A percentile compares a stretch with the other conserved stretches of the same genome.
These are phyloP conservation scores for Drosophila formosana DNA, from an alignment of 2,888 invertebrate genomes.

Conservation along the genomic window DNA sequence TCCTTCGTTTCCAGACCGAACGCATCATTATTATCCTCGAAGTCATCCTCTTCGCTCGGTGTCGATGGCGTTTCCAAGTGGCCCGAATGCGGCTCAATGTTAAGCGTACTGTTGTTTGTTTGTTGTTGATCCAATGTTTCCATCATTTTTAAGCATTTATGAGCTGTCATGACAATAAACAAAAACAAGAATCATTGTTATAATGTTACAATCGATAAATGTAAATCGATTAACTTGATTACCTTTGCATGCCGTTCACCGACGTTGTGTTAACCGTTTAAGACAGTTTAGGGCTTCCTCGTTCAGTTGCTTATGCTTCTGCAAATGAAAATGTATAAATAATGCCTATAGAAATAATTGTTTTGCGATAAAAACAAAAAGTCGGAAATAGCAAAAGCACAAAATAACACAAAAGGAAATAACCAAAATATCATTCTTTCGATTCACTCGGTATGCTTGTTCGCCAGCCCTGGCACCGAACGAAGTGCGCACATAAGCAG, in stretches of 20 bases:
- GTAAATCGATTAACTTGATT: constrained; percentile 44
- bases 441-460: neutral
- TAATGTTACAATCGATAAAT: constrained; percentile 22
- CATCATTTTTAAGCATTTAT: constrained; percentile 80
- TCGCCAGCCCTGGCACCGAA: constrained; percentile 36
- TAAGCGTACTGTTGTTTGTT: constrained; percentile 63
- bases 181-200: constrained; percentile 36
- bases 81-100: constrained; percentile 50
- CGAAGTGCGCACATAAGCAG: constrained; percentile 42
- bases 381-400: constrained; percentile 22
- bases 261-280: constrained; percentile 58
- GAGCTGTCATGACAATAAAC: constrained; percentile 51
- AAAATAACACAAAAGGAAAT: constrained; percentile 5
- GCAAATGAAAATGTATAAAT: constrained; percentile 20
- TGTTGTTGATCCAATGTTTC: constrained; percentile 74
- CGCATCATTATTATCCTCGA: constrained; percentile 46
- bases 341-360: constrained; percentile 23
- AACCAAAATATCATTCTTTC: neutral
- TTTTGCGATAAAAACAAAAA: constrained; percentile 34
- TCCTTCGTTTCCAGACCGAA: constrained; percentile 50
- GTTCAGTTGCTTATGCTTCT: constrained; percentile 17
- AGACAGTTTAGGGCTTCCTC: constrained; percentile 16
- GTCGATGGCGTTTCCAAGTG: constrained; percentile 38
- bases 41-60: constrained; percentile 59
- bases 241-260: constrained; percentile 72